These are phyloP conservation scores for Chaunax sp. DNA, from an alignment of 2,797 vertebrate genomes.

Conservation along the genomic window DNA sequence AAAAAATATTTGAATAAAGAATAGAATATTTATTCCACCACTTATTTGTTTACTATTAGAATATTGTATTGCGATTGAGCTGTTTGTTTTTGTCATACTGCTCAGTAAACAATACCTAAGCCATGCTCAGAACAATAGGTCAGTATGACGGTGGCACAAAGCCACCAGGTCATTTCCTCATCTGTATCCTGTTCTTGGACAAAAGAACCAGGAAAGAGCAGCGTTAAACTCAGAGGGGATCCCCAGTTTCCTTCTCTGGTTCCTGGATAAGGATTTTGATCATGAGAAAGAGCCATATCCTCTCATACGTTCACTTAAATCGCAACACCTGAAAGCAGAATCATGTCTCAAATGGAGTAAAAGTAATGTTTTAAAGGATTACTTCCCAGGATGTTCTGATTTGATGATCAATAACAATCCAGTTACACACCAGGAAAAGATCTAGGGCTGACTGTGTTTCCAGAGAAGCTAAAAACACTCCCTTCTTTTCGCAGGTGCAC, in stretches of 20 bases:
- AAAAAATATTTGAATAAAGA: too few species aligned
- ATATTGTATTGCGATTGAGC: not conserved
- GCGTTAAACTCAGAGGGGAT: slow-evolving; percentile 43
- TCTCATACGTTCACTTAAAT: slow-evolving; percentile 11
- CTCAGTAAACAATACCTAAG: slow-evolving; percentile 34
- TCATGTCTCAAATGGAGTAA: not conserved
- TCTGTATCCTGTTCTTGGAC: slow-evolving; percentile 77
- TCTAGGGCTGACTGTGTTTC: not conserved
- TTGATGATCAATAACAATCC: slow-evolving; percentile 1
- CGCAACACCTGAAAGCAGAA: slow-evolving; percentile 9
- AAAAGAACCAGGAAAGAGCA: slow-evolving; percentile 58
- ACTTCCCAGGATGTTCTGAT: not conserved
- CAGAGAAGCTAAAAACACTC: slow-evolving; percentile 15
- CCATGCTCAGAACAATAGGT: slow-evolving; percentile 68
- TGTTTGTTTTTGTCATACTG: slow-evolving; percentile 40
- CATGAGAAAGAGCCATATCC: slow-evolving; percentile 35
- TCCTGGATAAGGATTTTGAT: slow-evolving; percentile 50
- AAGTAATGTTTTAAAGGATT: not conserved
- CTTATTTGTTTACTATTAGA: not conserved
- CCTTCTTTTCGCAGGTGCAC: slow-evolving; percentile 68
- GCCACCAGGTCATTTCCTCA: slow-evolving; percentile 72
- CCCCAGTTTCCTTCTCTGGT: slow-evolving; percentile 62
- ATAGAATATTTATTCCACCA: too few species aligned
- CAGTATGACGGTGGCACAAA: slow-evolving; percentile 26
- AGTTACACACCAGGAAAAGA: not conserved